Conservation (phyloP, 1,140 invertebrate genomes). For the Euura saliciscinereae region DNA sequence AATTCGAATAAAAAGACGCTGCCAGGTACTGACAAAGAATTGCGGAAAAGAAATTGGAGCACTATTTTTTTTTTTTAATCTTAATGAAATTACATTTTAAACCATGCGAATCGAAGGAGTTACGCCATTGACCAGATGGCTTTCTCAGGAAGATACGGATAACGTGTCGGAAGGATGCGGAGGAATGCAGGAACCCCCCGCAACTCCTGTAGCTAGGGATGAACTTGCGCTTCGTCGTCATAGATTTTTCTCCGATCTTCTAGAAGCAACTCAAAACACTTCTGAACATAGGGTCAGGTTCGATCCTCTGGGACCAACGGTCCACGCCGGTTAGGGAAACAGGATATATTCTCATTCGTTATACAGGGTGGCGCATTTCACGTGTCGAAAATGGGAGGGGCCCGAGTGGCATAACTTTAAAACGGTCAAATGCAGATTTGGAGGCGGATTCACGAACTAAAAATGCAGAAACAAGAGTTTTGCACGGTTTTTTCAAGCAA, state of each 20-base stretch:
- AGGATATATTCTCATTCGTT: background rate
- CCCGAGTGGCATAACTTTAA: too few relatives aligned
- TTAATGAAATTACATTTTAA: background rate
- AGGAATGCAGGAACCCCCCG: conserved; percentile 71
- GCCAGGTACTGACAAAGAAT: conserved; percentile 23
- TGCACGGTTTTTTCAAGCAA: too few relatives aligned
- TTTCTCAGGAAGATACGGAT: conserved; percentile 55
- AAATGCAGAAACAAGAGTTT: too few relatives aligned
- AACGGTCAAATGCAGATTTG: too few relatives aligned
- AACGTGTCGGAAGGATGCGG: conserved; percentile 43
- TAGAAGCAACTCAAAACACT: conserved; percentile 72
- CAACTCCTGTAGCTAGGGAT: conserved; percentile 76
- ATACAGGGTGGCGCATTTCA: too few relatives aligned
- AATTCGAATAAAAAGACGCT: conserved; percentile 10
- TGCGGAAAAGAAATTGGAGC: conserved; percentile 6
- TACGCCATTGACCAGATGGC: conserved; percentile 45
- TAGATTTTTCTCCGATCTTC: conserved; percentile 77
- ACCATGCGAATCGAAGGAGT: conserved; percentile 26
- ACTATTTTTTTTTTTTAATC: background rate
- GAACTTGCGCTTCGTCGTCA: conserved; percentile 76
- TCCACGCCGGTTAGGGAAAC: conserved; percentile 64
- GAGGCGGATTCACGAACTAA: too few relatives aligned
- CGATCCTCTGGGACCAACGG: conserved; percentile 72
- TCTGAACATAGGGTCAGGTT: conserved; percentile 77
- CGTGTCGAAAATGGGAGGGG: too few relatives aligned